phyloP scores from a whole-genome alignment of 2,113 vertebrate genomes.

The Pionites leucogaster region DNA sequence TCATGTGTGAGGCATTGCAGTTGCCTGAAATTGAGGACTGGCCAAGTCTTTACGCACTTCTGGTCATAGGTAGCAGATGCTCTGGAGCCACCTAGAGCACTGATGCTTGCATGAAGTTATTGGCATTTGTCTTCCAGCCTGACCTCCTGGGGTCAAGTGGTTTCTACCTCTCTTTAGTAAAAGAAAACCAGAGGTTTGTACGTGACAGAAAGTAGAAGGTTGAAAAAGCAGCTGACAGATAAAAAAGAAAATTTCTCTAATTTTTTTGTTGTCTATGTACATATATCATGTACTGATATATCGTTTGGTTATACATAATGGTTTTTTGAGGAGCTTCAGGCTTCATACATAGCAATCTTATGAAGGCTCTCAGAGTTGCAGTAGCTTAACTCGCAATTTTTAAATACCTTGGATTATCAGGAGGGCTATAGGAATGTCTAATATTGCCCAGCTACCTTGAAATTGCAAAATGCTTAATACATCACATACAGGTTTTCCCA shows the following conservation, averaged over 20 bases:
- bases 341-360: neutral
- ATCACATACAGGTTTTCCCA: neutral
- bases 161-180: neutral
- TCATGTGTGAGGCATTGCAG: neutral
- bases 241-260: neutral
- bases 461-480: neutral
- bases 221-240: neutral
- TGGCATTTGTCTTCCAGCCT: neutral
- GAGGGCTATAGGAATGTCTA: neutral
- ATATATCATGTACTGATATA: neutral
- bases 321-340: neutral
- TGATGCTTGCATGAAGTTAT: neutral
- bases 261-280: neutral
- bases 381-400: neutral
- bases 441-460: neutral
- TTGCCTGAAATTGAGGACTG: neutral
- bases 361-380: neutral
- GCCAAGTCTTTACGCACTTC: neutral
- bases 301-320: neutral
- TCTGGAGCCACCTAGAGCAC: neutral
- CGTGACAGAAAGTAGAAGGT: neutral
- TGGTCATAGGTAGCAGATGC: neutral
- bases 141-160: neutral
- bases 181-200: neutral
- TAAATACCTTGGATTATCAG: neutral